Evolutionary conservation across 2,113 vertebrate species (phyloP).

Genomic region (Gadus macrocephalus): DNA sequence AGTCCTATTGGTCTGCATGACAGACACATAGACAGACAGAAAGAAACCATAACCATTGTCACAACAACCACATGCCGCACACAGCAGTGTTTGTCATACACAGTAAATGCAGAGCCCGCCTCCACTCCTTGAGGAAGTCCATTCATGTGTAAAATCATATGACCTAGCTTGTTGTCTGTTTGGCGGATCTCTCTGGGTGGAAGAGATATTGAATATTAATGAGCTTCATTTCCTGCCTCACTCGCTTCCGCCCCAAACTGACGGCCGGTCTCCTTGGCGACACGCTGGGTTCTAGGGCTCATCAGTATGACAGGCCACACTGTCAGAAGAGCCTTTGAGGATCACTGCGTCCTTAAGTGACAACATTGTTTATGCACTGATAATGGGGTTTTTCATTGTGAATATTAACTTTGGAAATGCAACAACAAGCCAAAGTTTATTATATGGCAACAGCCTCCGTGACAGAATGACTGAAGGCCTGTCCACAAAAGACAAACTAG

Average conservation of each 20-base stretch:
- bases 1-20: not conserved
- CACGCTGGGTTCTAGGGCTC: constrained; percentile 48
- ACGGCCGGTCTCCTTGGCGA: constrained; percentile 50
- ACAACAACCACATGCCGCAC: no score
- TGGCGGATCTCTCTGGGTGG: constrained; percentile 44
- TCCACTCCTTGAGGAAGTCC: not conserved
- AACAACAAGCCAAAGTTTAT: no score
- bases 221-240: constrained; percentile 40
- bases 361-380: constrained; percentile 36
- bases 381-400: not conserved
- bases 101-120: not conserved
- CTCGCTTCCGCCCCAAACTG: constrained; percentile 39
- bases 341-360: constrained; percentile 36
- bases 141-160: constrained; percentile 24
- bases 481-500: no score
- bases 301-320: constrained; percentile 3
- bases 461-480: no score
- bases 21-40: not conserved
- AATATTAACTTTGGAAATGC: no score
- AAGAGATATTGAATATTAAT: constrained; percentile 61
- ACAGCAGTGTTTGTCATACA: not conserved
- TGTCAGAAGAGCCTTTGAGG: constrained; percentile 64
- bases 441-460: no score
- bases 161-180: constrained; percentile 29
- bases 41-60: no score